Evolutionary conservation across 2,888 invertebrate species (phyloP).

Genomic region (Automeris io): DNA sequence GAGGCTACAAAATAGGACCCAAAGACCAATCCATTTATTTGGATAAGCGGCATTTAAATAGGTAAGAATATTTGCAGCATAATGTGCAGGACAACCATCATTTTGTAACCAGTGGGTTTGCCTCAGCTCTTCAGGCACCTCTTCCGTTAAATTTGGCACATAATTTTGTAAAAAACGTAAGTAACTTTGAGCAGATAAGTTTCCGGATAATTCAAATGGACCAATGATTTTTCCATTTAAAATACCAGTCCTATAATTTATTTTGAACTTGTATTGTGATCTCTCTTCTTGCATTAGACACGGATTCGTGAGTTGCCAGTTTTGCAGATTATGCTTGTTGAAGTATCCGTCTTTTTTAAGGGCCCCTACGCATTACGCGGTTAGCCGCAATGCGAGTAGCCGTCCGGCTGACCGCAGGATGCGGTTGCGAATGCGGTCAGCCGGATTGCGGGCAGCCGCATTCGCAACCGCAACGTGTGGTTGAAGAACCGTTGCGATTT

Average conservation of each 20-base stretch:
- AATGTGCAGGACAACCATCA: conserved; percentile 14
- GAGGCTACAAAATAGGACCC: not conserved
- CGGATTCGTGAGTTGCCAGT: conserved; percentile 8
- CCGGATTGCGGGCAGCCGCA: too few species aligned
- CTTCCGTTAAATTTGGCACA: conserved; percentile 4
- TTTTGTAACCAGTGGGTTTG: conserved; percentile 12
- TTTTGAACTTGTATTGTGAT: conserved; percentile 9
- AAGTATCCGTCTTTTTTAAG: too few species aligned
- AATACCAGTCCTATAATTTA: conserved; percentile 9
- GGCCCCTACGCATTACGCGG: too few species aligned
- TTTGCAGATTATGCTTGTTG: not conserved
- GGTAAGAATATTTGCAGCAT: not conserved
- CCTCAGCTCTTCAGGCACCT: conserved; percentile 4
- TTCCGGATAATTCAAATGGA: conserved; percentile 8
- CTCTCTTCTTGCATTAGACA: conserved; percentile 6
- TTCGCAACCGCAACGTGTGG: too few species aligned
- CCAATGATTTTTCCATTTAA: conserved; percentile 10
- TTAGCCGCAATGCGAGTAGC: too few species aligned
- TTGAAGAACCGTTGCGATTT: too few species aligned
- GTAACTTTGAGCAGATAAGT: conserved; percentile 3
- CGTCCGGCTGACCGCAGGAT: too few species aligned
- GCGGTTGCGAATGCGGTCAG: too few species aligned
- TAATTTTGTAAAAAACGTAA: conserved; percentile 5
- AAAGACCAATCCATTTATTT: not conserved
- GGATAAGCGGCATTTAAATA: not conserved